Base-by-base conservation (phyloP, 2,888 invertebrate species). In the Hipparchia semele region DNA sequence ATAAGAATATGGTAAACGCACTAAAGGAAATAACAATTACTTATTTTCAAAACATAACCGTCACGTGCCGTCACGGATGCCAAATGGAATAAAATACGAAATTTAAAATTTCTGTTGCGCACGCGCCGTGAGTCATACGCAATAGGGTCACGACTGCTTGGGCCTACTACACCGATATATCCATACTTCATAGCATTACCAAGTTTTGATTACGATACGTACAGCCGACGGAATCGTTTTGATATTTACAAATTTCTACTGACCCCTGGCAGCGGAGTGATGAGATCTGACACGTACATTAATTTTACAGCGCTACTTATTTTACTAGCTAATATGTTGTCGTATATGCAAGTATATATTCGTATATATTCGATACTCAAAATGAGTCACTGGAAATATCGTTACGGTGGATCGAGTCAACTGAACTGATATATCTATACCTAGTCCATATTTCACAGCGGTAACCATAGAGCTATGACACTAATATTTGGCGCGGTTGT, bases 121-220 rank as follows among this genome's bases (percentile, higher is more conserved):
- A 91, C 92, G 92, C 92, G 92, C 88, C 88, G 86, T 93, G 93
- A 92, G 83, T 92, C 93, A 92, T 87, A 85, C 87, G 87, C 92
- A 93, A 92, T 90, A 92, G 90, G 92, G 93, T 92, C 93, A 93
- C 91, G 90, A 90, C 86, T 82, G 83, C 83, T 79, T 75, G 79
- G 76, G 76, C 76, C 77, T 82, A 81, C 83, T 84, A 85, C 79
- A 81, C 75, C 74, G 82, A 83, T 84, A 84, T 81, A 82, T 77
- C 79, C 80, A 81, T 80, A 81, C 80, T 77, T 79, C 79, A 80
- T 80, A 83, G 84, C 84, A 85, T 87, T 87, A 87, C 87, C 84
- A 84, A 87, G 87, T 87, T 91, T 88, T 90, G 90, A 91, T 91
- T 91, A 84, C 84, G 83, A 86, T 87, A 84, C 81, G 81, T 79